Conservation (phyloP, 2,888 invertebrate genomes). For the Abrostola triplasia region DNA sequence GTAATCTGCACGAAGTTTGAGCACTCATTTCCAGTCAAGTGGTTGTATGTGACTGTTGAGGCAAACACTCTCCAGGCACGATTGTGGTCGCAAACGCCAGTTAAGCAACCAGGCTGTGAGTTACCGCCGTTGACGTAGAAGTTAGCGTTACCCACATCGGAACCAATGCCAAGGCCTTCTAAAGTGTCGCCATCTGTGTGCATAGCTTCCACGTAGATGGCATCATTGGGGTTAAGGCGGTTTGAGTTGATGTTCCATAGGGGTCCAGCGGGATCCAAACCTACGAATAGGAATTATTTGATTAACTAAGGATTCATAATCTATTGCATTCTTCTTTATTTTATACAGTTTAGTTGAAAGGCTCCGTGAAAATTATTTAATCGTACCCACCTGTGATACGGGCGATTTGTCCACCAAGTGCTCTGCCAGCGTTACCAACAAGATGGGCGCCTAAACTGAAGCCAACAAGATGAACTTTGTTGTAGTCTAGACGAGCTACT, state of each 20-base stretch:
- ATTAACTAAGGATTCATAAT: neutral
- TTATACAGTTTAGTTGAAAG: too few species aligned
- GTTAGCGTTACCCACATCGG: conserved; percentile 83
- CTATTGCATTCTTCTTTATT: too few species aligned
- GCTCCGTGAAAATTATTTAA: too few species aligned
- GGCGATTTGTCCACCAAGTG: conserved; percentile 68
- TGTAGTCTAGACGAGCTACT: conserved; percentile 64
- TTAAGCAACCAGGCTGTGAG: conserved; percentile 69
- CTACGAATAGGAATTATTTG: conserved; percentile 42
- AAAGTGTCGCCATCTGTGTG: conserved; percentile 60
- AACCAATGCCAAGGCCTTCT: conserved; percentile 79
- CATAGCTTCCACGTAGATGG: conserved; percentile 68
- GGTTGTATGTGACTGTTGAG: conserved; percentile 64
- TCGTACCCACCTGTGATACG: conserved; percentile 78
- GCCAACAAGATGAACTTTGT: conserved; percentile 80
- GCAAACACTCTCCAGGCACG: conserved; percentile 70
- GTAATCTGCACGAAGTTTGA: conserved; percentile 54
- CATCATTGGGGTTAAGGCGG: conserved; percentile 68
- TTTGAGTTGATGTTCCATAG: conserved; percentile 62
- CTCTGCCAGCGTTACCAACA: conserved; percentile 77
- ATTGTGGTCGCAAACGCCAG: conserved; percentile 68
- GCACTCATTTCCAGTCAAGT: conserved; percentile 64
- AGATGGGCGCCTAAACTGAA: conserved; percentile 85
- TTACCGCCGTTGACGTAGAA: conserved; percentile 89
- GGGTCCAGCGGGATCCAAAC: conserved; percentile 71